phyloP scores from a whole-genome alignment of 2,888 invertebrate species.

The Trichogramma dendrolimi region DNA sequence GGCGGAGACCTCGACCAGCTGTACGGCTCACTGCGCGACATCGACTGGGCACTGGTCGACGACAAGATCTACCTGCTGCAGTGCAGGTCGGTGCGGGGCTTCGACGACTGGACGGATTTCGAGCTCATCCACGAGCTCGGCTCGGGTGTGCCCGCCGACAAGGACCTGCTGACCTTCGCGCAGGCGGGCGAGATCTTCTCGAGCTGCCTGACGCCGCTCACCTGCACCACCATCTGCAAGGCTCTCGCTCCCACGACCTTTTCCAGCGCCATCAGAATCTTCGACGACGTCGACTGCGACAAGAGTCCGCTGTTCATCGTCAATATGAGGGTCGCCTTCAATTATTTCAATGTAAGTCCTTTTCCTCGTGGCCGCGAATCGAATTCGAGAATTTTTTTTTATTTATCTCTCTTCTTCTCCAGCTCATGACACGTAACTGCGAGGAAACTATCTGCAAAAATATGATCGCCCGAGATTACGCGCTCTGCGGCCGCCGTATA shows the following conservation, averaged over 20 bases:
- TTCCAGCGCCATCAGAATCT: too few relatives aligned
- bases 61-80: conserved; percentile 65
- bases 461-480: background rate
- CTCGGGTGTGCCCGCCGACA: conserved; percentile 61
- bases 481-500: conserved; percentile 56
- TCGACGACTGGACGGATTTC: conserved; percentile 71
- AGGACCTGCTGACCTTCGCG: conserved; percentile 66
- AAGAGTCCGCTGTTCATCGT: conserved; percentile 6
- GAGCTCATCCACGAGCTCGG: conserved; percentile 78
- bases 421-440: too few relatives aligned
- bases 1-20: conserved; percentile 62
- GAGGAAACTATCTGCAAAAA: background rate
- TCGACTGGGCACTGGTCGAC: conserved; percentile 75
- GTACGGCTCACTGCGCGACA: conserved; percentile 70
- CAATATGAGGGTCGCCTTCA: conserved; percentile 29
- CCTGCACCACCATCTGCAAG: conserved; percentile 47
- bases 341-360: conserved; percentile 36
- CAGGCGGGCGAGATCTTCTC: conserved; percentile 74
- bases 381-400: too few relatives aligned
- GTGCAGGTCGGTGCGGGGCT: conserved; percentile 72
- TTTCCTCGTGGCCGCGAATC: too few relatives aligned
- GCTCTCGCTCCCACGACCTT: conserved; percentile 37
- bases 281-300: too few relatives aligned
- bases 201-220: conserved; percentile 59
- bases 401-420: too few relatives aligned